Base-by-base conservation (phyloP, 1,140 invertebrate genomes). In the Zaprionus gabonicus region DNA sequence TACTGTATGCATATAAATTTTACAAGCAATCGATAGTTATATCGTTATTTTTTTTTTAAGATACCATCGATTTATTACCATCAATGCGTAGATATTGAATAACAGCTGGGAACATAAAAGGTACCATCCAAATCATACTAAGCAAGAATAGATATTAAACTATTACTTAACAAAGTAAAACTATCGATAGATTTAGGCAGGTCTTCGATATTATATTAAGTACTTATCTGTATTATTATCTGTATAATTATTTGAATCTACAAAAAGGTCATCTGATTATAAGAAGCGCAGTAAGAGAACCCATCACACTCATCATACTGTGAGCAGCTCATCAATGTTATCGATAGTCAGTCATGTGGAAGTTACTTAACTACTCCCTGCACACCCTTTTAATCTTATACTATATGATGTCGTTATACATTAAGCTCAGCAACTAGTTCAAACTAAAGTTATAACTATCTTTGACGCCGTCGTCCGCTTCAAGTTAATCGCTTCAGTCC, bases 401-500 rank as follows among this genome's bases (percentile, higher is more conserved):
- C 41, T 17, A 46, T 17, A 17, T 44, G 7, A n/a, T 6, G 6
- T 44, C 15, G 17, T 46, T 17, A 46, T 46, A 17, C 4, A 46
- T 46, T 46, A 46, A 46, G 41, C 41, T 46, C 41, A n/a, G 3
- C 41, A 46, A 46, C 41, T 46, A 46, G 41, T 46, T 46, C 41
- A 46, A 46, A 46, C 41, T 17, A 9, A 46, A 46, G n/a, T 46
- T 46, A 46, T 46, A 46, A 46, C 41, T 20, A 46, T 46, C 41
- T 46, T 7, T 46, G 41, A 17, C 41, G 41, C 41, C n/a, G 41
- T 46, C 41, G 41, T 46, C n/a, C 41, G n/a, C 41, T 7, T 51
- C 46, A 51, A 23, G 46, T 51, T 51, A 23, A 51, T 51, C 17
- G 20, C 46, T 25, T 23, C 9, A 51, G 46, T 23, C 46, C 13